Base-by-base conservation (phyloP, 2,888 invertebrate species). In the Oegoconia quadripuncta region DNA sequence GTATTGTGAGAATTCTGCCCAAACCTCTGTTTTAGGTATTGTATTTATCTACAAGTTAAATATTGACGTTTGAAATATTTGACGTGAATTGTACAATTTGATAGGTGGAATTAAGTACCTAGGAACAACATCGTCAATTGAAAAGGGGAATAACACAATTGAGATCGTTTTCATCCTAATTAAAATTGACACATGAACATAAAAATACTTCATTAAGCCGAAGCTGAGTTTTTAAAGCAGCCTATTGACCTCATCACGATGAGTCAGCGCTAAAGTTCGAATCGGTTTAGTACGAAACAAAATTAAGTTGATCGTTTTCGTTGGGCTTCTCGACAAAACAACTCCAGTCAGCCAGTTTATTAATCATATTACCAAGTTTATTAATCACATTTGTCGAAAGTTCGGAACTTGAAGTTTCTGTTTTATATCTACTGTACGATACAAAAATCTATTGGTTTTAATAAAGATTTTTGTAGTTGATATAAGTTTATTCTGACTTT, bases 171-270 rank as follows among this genome's bases (percentile, higher is more conserved):
- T 64, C 58, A 58, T 51, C 53, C 57, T 72, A 74, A 76, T 77
- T 74, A 74, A 73, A 71, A 62, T 46, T 72, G 76, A 73, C 72
- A 64, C 58, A 59, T 57, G 55, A 61, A 64, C 70, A 74, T 63
- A 67, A 69, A 67, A 64, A 58, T 55, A 64, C 64, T 74, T 70
- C 65, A 72, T 73, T 72, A 74, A 46, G 57, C 55, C 55, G 51
- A 57, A 59, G 29, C 57, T 46, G 59, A 51, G 60, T 59, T 55
- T 55, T 59, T 52, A 51, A 57, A 51, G 48, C 41, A 36, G 42
- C 28, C 46, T 51, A 53, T 42, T 47, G 46, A 45, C 57, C 37
- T 38, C 43, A 50, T 76, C 75, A 77, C 31, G 53, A 44, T 78
- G 78, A 78, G 42, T 76, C 67, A 60, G 65, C 69, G 43, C 38